phyloP scores from a whole-genome alignment of 2,888 invertebrate species.

The Glyphotaelius pellucidus region DNA sequence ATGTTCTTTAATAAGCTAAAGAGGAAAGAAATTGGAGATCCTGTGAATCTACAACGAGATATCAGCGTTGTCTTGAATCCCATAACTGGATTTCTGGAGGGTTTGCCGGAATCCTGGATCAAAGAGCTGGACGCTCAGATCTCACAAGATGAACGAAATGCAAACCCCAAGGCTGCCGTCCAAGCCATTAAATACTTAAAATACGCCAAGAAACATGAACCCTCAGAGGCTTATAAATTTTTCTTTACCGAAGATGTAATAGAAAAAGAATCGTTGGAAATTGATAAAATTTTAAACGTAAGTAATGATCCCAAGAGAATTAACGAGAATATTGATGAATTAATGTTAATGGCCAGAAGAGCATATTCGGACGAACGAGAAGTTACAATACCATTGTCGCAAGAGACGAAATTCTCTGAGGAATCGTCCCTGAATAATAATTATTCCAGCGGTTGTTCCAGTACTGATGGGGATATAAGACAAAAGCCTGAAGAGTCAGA shows the following conservation, averaged over 20 bases:
- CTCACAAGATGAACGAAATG: slow-evolving; percentile 90
- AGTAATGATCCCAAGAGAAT: slow-evolving; percentile 84
- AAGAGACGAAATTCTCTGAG: slow-evolving; percentile 71
- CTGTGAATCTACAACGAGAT: slow-evolving; percentile 90
- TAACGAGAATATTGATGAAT: slow-evolving; percentile 72
- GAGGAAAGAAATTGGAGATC: slow-evolving; percentile 83
- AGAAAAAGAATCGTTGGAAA: slow-evolving; percentile 89
- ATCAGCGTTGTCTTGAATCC: slow-evolving; percentile 92
- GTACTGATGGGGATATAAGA: slow-evolving; percentile 73
- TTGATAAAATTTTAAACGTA: slow-evolving; percentile 85
- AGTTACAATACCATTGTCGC: slow-evolving; percentile 69
- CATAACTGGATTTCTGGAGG: slow-evolving; percentile 89
- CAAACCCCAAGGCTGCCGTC: slow-evolving; percentile 93
- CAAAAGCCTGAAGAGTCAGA: slow-evolving; percentile 71
- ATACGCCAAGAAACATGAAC: slow-evolving; percentile 89
- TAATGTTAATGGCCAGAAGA: slow-evolving; percentile 74
- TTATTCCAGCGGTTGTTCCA: slow-evolving; percentile 68
- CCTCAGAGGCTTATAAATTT: slow-evolving; percentile 85
- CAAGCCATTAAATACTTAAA: slow-evolving; percentile 95
- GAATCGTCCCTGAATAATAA: slow-evolving; percentile 68
- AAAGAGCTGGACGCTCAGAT: slow-evolving; percentile 89
- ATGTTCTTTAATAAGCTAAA: not conserved
- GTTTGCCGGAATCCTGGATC: slow-evolving; percentile 90
- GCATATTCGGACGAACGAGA: slow-evolving; percentile 74
- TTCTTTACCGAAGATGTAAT: slow-evolving; percentile 88